These are phyloP conservation scores for Aporophyla lueneburgensis DNA, from an alignment of 2,888 invertebrate species.

Conservation along the genomic window DNA sequence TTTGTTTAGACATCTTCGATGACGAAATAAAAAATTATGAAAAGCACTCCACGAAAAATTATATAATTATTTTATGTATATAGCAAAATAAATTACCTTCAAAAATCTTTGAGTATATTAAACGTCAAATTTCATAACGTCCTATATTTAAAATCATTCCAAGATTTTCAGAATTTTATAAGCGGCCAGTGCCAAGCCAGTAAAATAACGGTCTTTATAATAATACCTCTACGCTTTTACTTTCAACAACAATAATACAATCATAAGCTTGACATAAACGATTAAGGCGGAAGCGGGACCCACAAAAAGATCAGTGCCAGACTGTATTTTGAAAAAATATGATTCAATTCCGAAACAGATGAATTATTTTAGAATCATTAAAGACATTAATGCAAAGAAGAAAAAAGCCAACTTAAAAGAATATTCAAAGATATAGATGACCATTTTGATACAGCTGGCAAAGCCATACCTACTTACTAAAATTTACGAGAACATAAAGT, in stretches of 20 bases:
- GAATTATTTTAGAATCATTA: no score
- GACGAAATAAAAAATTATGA: background rate
- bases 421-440: no score
- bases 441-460: no score
- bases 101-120: background rate
- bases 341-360: no score
- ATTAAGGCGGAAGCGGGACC: no score
- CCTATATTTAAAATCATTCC: background rate
- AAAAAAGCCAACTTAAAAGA: no score
- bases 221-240: background rate
- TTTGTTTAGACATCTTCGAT: constrained; percentile 34
- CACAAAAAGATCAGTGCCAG: no score
- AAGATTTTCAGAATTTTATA: background rate
- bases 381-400: no score
- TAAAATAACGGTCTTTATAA: background rate
- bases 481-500: no score
- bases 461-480: no score
- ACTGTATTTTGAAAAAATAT: no score
- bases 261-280: no score
- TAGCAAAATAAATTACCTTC: constrained; percentile 26
- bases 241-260: background rate
- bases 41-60: background rate
- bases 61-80: background rate
- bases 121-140: constrained; percentile 7
- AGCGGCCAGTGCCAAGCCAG: constrained; percentile 16